Base-by-base conservation (phyloP, 2,888 invertebrate species). In the Protophormia terraenovae region DNA sequence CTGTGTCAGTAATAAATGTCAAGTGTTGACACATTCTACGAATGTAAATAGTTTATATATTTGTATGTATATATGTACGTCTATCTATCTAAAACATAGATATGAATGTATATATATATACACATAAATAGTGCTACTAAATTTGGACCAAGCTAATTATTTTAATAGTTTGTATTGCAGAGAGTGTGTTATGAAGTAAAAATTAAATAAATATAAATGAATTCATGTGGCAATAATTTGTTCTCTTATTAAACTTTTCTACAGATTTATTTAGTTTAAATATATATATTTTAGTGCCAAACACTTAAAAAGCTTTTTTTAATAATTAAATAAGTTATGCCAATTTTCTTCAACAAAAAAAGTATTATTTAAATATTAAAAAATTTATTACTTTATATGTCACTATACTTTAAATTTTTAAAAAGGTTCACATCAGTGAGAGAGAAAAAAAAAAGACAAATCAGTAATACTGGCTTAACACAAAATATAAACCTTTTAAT, bases 1-100 rank as follows among this genome's bases (percentile, higher is more conserved):
- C 45, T 35, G 78, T 85, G 78, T 47, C 81, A 82, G 84, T 78
- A 72, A 85, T 85, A 85, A 82, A 64, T 85, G 84, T 82, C 84
- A 85, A 78, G 47, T 78, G 77, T 66, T 78, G 84, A 73, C 81
- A 81, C 53, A 27, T 81, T 67, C 1, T 22, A 53, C 3, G 35
- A 53, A 55, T 76, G n/a, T 50, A 19, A 62, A 32, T n/a, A 38
- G 8, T 55, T 47, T 5, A 62, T 12, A 35, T 24, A 16, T 16
- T n/a, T n/a, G n/a, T n/a, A n/a, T n/a, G n/a, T n/a, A n/a, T n/a
- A n/a, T n/a, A n/a, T n/a, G n/a, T n/a, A n/a, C n/a, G n/a, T n/a
- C n/a, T n/a, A n/a, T n/a, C n/a, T n/a, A n/a, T n/a, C n/a, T n/a
- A n/a, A n/a, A n/a, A n/a, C n/a, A n/a, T n/a, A n/a, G n/a, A n/a